phyloP scores from a whole-genome alignment of 2,113 vertebrate genomes.

The Pyxicephalus adspersus region DNA sequence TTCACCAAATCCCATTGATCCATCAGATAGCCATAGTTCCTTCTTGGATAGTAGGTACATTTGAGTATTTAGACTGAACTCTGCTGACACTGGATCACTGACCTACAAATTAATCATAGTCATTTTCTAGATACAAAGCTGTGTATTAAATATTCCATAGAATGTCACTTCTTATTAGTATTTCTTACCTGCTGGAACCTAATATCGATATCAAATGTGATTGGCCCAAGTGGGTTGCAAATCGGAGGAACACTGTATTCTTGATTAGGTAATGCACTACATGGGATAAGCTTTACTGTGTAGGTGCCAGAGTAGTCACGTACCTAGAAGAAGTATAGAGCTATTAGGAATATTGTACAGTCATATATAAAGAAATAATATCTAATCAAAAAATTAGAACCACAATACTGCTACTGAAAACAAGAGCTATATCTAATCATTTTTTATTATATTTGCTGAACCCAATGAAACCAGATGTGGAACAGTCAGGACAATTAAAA shows the following conservation, averaged over 20 bases:
- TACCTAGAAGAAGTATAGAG: slow-evolving; percentile 62
- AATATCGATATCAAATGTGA: slow-evolving; percentile 81
- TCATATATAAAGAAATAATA: too few relatives aligned
- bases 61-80: slow-evolving; percentile 85
- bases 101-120: slow-evolving; percentile 67
- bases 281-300: slow-evolving; percentile 74
- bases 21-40: slow-evolving; percentile 81
- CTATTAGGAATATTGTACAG: neutral
- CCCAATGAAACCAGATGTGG: too few relatives aligned
- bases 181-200: slow-evolving; percentile 81
- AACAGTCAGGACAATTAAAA: too few relatives aligned
- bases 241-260: slow-evolving; percentile 73
- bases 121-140: neutral
- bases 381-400: too few relatives aligned
- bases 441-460: too few relatives aligned
- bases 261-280: slow-evolving; percentile 71
- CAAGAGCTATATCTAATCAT: too few relatives aligned
- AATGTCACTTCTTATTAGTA: neutral
- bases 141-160: neutral
- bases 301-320: slow-evolving; percentile 79
- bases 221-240: slow-evolving; percentile 76
- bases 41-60: slow-evolving; percentile 82
- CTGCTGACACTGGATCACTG: slow-evolving; percentile 80
- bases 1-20: slow-evolving; percentile 82
- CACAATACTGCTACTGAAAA: too few relatives aligned